phyloP scores from a whole-genome alignment of 2,888 invertebrate species.

The Xestia xanthographa region DNA sequence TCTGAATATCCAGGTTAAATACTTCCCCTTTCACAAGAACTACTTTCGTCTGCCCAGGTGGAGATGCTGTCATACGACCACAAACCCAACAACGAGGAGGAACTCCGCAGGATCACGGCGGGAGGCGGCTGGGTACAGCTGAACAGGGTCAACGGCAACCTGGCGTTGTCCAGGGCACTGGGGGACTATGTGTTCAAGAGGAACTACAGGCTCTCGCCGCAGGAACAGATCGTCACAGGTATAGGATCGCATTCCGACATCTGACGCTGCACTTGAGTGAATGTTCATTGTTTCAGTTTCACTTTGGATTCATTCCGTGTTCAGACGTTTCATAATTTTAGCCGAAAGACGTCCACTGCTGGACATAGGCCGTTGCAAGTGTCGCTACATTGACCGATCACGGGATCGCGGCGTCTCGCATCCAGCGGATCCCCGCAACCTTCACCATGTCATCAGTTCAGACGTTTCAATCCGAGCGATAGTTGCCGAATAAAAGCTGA shows the following conservation, averaged over 20 bases:
- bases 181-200: conserved; percentile 99
- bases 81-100: conserved; percentile 97
- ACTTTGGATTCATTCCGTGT: not conserved
- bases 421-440: too few relatives aligned
- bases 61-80: conserved; percentile 97
- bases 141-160: conserved; percentile 99
- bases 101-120: conserved; percentile 96
- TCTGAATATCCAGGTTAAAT: not conserved
- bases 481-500: not conserved
- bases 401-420: too few relatives aligned
- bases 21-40: not conserved
- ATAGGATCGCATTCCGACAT: not conserved
- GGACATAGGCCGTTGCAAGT: too few relatives aligned
- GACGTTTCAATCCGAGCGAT: not conserved
- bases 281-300: not conserved
- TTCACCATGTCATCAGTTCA: too few relatives aligned
- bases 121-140: conserved; percentile 99
- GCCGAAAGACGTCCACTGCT: too few relatives aligned
- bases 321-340: not conserved
- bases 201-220: conserved; percentile 95
- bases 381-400: too few relatives aligned
- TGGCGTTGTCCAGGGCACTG: conserved; percentile 98
- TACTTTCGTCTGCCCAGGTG: conserved; percentile 77
- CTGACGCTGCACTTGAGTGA: not conserved
- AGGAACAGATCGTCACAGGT: conserved; percentile 99